These are phyloP conservation scores for Cyrtonyx montezumae DNA, from an alignment of 2,113 vertebrate species.

Conservation along the genomic window DNA sequence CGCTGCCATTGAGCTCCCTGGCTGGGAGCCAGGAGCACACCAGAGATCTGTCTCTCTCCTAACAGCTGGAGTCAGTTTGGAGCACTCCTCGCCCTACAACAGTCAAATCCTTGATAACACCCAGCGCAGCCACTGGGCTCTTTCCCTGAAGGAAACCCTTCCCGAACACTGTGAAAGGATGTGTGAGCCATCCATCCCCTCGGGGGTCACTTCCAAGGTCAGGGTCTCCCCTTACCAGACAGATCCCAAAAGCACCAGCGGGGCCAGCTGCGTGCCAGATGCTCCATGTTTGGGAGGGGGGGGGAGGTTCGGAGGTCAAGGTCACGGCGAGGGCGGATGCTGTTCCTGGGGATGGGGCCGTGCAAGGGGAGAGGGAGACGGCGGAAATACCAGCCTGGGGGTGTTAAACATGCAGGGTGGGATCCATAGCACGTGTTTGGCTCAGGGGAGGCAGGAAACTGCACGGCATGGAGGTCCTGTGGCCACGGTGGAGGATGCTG, in stretches of 20 bases:
- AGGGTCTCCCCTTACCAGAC: background rate
- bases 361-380: background rate
- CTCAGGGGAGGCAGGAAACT: background rate
- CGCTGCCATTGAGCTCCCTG: background rate
- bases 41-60: background rate
- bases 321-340: background rate
- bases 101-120: background rate
- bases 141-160: background rate
- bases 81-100: background rate
- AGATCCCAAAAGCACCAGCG: rapidly evolving
- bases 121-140: background rate
- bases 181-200: background rate
- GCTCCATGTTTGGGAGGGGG: background rate
- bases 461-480: background rate
- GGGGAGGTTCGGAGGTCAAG: background rate
- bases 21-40: background rate
- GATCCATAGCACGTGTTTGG: slow-evolving; percentile 1
- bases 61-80: rapidly evolving
- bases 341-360: background rate
- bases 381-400: slow-evolving; percentile 50
- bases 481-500: background rate
- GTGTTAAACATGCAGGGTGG: background rate
- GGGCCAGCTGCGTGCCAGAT: slow-evolving; percentile 39
- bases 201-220: background rate
- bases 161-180: rapidly evolving